Evolutionary conservation across 2,888 invertebrate species (phyloP).

Genomic region (Tenodera sinensis): DNA sequence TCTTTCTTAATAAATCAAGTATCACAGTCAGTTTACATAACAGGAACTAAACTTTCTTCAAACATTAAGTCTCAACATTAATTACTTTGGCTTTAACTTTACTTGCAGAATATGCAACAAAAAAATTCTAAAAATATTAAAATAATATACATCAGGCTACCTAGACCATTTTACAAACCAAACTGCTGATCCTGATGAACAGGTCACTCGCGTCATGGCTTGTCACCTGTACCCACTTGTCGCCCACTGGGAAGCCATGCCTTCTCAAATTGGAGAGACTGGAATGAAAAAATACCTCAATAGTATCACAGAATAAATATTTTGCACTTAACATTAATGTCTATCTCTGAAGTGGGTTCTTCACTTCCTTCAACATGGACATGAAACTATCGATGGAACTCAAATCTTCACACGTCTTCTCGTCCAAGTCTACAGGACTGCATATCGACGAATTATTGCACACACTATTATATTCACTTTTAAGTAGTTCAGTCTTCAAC

Average conservation of each 20-base stretch:
- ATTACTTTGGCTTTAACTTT: background rate
- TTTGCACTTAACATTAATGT: conserved; percentile 17
- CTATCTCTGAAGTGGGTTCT: conserved; percentile 47
- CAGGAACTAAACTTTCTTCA: background rate
- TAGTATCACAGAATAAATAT: conserved; percentile 26
- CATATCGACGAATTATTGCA: background rate
- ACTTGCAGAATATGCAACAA: background rate
- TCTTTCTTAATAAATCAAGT: background rate
- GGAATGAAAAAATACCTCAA: conserved; percentile 29
- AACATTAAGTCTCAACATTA: background rate
- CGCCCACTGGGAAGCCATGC: conserved; percentile 16
- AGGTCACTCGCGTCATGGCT: background rate
- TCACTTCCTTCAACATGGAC: conserved; percentile 59
- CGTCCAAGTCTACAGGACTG: conserved; percentile 37
- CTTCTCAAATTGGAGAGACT: conserved; percentile 25
- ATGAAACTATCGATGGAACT: conserved; percentile 63
- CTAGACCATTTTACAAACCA: conserved; percentile 20
- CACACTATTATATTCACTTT: conserved; percentile 20
- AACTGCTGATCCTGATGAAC: background rate
- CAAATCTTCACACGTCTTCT: conserved; percentile 51
- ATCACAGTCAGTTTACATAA: background rate
- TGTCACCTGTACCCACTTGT: conserved; percentile 2
- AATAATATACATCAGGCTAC: background rate
- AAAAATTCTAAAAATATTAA: background rate
- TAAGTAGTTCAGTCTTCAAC: conserved; percentile 36